Evolutionary conservation across 2,888 invertebrate genomes (phyloP), one percentile per base, ranked within the genome.

Genomic region (Abrostola tripartita): DNA sequence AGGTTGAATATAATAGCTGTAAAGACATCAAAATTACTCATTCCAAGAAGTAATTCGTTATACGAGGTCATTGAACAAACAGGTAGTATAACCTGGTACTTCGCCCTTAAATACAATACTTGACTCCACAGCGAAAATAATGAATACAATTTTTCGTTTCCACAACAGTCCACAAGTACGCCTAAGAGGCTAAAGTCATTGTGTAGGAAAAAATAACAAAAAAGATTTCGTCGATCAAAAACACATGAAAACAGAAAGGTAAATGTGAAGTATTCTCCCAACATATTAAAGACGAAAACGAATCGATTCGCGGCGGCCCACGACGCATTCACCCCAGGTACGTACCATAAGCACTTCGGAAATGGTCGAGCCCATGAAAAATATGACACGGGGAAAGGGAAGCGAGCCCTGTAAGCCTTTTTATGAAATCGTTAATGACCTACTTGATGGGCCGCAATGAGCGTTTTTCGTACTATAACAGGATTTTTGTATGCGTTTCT

Each of bases 361-460:
- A 91, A 92, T 81, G 88, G 88, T 85, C 85, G 86, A 85, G 83
- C 88, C 87, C 88, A 87, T 88, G 88, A 88, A 89, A 92, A 93
- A 91, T 92, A 90, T 90, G 88, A 89, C 87, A 88, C 81, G 83
- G 83, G 87, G 86, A 88, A 87, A 88, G 83, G 90, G 86, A 91
- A 89, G 85, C 85, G 87, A 83, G 86, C 85, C 84, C 88, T 86
- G 86, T 92, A 90, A 90, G 90, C 92, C 90, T 88, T 92, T 24
- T 91, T 92, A 92, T 92, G 90, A 90, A 92, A 92, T 90, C 89
- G 90, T 90, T 92, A 93, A 92, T 92, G 92, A 92, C 85, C 84
- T 81, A 74, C 86, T 84, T 88, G 90, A 91, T 90, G 87, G 88
- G 71, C 76, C 74, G 76, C 84, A 85, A 83, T 83, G 85, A 84